Evolutionary conservation across 1,140 invertebrate species (phyloP).

Genomic region (Nephila pilipes): DNA sequence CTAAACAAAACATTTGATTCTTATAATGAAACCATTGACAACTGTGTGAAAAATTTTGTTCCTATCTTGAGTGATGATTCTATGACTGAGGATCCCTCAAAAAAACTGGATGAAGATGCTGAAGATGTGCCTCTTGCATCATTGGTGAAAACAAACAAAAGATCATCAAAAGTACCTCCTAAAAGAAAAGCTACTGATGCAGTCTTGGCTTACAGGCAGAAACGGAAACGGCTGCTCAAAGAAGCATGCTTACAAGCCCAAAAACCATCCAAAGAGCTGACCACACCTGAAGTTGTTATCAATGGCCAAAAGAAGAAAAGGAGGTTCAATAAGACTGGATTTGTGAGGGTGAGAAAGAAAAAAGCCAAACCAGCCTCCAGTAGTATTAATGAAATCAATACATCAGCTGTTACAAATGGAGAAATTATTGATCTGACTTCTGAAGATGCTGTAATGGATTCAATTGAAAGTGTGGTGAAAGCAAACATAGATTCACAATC

Average conservation of each 20-base stretch:
- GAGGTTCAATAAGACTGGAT: constrained; percentile 76
- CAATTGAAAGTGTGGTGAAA: constrained; percentile 75
- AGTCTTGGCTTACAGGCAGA: constrained; percentile 84
- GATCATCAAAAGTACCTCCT: constrained; percentile 78
- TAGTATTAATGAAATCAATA: not conserved
- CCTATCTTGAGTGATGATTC: constrained; percentile 80
- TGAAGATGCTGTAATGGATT: constrained; percentile 56
- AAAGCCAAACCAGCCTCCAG: constrained; percentile 23
- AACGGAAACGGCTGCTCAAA: constrained; percentile 87
- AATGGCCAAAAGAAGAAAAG: constrained; percentile 51
- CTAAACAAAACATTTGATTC: constrained; percentile 45
- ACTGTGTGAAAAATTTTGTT: constrained; percentile 77
- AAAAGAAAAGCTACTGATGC: constrained; percentile 93
- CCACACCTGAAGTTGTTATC: not conserved
- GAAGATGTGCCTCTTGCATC: constrained; percentile 78
- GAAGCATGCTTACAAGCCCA: constrained; percentile 42
- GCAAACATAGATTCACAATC: constrained; percentile 27
- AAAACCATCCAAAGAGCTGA: not conserved
- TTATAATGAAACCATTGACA: constrained; percentile 76
- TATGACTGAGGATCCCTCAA: not conserved
- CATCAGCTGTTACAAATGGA: not conserved
- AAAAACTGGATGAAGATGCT: constrained; percentile 84
- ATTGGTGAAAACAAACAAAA: constrained; percentile 78
- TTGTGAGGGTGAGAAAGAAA: constrained; percentile 74
- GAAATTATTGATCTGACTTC: constrained; percentile 52